Evolutionary conservation across 2,113 vertebrate species (phyloP).

Genomic region (Dromaius novaehollandiae): DNA sequence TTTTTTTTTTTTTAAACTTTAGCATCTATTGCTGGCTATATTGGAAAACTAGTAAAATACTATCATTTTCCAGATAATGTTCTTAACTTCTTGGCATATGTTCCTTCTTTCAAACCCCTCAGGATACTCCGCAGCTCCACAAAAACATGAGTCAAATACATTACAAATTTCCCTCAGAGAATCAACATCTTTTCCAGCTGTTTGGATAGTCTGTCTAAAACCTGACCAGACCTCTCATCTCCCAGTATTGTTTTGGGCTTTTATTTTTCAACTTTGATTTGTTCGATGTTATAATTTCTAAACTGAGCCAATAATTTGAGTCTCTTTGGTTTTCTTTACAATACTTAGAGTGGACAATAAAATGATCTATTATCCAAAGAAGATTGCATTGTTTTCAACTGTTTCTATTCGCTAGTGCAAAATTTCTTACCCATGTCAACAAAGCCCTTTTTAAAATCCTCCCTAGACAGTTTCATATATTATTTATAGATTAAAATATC

Average conservation of each 20-base stretch:
- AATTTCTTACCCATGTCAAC: slow-evolving; percentile 42
- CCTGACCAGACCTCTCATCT: slow-evolving; percentile 80
- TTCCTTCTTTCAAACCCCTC: slow-evolving; percentile 75
- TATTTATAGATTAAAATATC: slow-evolving; percentile 68
- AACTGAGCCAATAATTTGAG: slow-evolving; percentile 69
- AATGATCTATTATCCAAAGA: slow-evolving; percentile 38
- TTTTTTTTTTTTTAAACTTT: slow-evolving; percentile 13
- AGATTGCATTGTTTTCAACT: slow-evolving; percentile 51
- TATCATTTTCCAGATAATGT: slow-evolving; percentile 83
- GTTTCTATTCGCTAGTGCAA: slow-evolving; percentile 52
- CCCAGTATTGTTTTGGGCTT: slow-evolving; percentile 77
- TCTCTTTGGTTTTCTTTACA: slow-evolving; percentile 70
- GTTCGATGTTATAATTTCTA: slow-evolving; percentile 75
- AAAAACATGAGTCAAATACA: slow-evolving; percentile 87
- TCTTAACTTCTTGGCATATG: slow-evolving; percentile 81
- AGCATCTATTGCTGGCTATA: slow-evolving; percentile 68
- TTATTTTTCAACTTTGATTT: slow-evolving; percentile 80
- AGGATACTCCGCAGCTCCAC: slow-evolving; percentile 78
- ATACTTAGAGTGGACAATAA: slow-evolving; percentile 59
- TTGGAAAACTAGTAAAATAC: slow-evolving; percentile 77
- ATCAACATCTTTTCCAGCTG: slow-evolving; percentile 86
- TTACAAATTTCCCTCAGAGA: slow-evolving; percentile 84
- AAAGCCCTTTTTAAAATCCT: slow-evolving; percentile 45
- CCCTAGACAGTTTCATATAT: slow-evolving; percentile 43
- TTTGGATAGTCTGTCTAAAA: slow-evolving; percentile 83